These are phyloP conservation scores for Prosopocoilus inquinatus DNA, from an alignment of 2,888 invertebrate species.

Conservation along the genomic window DNA sequence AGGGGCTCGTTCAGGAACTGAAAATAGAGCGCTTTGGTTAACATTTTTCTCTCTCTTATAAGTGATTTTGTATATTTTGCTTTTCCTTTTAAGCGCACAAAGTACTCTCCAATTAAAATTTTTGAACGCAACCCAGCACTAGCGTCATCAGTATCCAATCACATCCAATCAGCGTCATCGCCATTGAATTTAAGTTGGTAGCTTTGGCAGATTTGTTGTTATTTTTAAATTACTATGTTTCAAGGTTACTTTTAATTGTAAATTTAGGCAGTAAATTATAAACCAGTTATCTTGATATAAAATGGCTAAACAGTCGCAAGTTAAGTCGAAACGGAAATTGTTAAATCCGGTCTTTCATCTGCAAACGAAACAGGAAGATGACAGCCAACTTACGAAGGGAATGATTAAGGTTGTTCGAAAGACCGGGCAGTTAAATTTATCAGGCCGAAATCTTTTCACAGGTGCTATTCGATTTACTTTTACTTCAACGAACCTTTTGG, in stretches of 20 bases:
- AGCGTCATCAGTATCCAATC: too few relatives aligned
- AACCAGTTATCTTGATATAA: not conserved
- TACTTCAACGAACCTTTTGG: too few relatives aligned
- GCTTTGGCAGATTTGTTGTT: not conserved
- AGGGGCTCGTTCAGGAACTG: too few relatives aligned
- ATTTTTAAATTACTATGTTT: conserved; percentile 10
- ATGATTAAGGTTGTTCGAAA: conserved; percentile 77
- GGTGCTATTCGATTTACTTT: conserved; percentile 55
- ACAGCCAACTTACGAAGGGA: conserved; percentile 64
- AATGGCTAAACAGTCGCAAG: conserved; percentile 44
- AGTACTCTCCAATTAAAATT: too few relatives aligned
- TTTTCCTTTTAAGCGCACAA: too few relatives aligned
- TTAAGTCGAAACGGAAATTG: conserved; percentile 45
- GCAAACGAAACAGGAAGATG: conserved; percentile 70
- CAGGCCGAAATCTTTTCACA: conserved; percentile 69
- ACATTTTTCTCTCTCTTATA: too few relatives aligned
- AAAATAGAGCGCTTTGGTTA: too few relatives aligned
- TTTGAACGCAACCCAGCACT: too few relatives aligned
- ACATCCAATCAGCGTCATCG: too few relatives aligned
- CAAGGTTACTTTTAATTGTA: conserved; percentile 15
- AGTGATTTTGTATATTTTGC: too few relatives aligned
- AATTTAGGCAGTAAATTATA: conserved; percentile 1
- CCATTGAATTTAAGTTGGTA: too few relatives aligned
- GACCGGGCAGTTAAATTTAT: conserved; percentile 77
- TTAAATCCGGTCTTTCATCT: conserved; percentile 65